Conservation (phyloP, 30 jellyfish, hydroid and myxozoan species). For the Rhopilema esculentum region DNA sequence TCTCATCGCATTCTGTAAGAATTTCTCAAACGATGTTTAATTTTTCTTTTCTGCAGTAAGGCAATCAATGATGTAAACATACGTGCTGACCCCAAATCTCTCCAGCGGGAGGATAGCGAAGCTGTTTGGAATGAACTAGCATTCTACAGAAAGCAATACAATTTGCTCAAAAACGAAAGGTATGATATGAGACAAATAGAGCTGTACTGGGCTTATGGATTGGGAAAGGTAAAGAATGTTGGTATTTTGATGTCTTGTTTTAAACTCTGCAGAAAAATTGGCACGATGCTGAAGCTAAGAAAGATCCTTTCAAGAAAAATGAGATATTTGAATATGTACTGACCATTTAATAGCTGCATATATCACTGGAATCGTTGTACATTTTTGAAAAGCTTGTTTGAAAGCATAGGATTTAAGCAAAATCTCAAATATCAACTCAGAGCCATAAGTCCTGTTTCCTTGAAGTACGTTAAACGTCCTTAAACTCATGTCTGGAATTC, state of each 20-base stretch:
- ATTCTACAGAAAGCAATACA: slow-evolving; percentile 62
- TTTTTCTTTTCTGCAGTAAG: slow-evolving; percentile 43
- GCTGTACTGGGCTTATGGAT: background rate
- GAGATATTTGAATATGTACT: no score
- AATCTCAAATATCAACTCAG: no score
- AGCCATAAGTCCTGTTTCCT: no score
- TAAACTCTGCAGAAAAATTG: background rate
- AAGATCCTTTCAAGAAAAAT: no score
- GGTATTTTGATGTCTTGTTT: background rate
- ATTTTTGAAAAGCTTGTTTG: no score
- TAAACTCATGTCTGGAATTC: background rate
- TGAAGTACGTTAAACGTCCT: no score
- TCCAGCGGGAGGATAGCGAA: slow-evolving; percentile 89
- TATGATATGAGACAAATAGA: background rate
- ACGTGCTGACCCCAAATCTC: slow-evolving; percentile 82
- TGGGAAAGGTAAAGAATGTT: no score
- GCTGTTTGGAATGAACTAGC: slow-evolving; percentile 96
- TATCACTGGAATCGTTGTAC: no score
- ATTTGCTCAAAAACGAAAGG: slow-evolving; percentile 75
- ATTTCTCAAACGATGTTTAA: no score
- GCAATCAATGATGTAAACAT: background rate
- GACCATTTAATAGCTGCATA: no score
- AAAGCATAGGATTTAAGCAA: no score
- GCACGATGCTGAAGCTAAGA: background rate
- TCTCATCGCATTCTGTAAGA: no score